Evolutionary conservation across 2,888 invertebrate species (phyloP).

Genomic region (Drosophila barbarae): DNA sequence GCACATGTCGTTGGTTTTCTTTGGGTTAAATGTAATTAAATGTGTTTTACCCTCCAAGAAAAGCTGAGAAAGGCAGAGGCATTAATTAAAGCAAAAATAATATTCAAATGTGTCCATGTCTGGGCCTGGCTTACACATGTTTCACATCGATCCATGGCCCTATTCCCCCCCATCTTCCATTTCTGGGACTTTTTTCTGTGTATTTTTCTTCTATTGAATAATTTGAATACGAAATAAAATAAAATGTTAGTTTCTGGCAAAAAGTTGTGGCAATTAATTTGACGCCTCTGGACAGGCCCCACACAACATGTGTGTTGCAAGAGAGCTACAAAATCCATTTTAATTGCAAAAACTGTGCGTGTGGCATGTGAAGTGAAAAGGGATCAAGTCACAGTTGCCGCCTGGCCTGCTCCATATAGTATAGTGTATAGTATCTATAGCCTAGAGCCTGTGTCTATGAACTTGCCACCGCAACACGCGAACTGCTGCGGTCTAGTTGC

Average conservation of each 20-base stretch:
- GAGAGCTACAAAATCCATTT: conserved; percentile 38
- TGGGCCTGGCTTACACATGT: conserved; percentile 41
- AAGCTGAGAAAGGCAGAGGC: conserved; percentile 35
- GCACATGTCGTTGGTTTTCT: background rate
- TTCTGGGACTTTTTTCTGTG: no score
- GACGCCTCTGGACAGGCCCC: conserved; percentile 47
- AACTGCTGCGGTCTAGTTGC: conserved; percentile 38
- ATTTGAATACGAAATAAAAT: conserved; percentile 33
- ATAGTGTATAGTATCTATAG: conserved; percentile 26
- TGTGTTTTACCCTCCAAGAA: conserved; percentile 36
- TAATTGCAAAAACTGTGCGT: conserved; percentile 61
- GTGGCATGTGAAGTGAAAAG: conserved; percentile 69
- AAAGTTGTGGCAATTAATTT: conserved; percentile 64
- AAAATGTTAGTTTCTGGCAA: conserved; percentile 38
- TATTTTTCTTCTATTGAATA: conserved; percentile 31
- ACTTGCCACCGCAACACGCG: conserved; percentile 73
- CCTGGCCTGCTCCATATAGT: conserved; percentile 47
- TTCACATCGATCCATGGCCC: conserved; percentile 24
- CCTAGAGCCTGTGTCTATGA: conserved; percentile 42
- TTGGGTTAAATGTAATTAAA: conserved; percentile 53
- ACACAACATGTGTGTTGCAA: conserved; percentile 47
- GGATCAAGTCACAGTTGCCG: conserved; percentile 62
- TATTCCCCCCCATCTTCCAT: background rate
- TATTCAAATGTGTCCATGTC: conserved; percentile 59
- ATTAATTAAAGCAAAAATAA: conserved; percentile 62